phyloP scores from a whole-genome alignment of 2,888 invertebrate genomes.

The Chrysolina oricalcia region DNA sequence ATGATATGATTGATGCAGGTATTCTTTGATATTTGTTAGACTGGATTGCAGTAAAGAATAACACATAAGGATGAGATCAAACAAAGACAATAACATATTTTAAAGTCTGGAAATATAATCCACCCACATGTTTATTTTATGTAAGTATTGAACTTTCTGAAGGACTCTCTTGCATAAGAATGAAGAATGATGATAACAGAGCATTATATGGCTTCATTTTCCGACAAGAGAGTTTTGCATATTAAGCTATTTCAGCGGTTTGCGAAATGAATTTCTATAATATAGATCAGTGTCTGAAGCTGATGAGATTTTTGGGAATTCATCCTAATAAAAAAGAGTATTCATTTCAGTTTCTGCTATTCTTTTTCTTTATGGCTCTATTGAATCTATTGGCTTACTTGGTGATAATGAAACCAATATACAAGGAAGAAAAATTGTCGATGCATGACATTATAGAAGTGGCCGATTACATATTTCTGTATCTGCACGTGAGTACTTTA shows the following conservation, averaged over 20 bases:
- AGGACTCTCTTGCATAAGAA: no score
- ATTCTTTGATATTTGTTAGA: no score
- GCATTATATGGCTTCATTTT: background rate
- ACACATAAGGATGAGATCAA: no score
- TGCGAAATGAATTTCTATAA: background rate
- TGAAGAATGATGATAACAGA: no score
- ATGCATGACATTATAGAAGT: background rate
- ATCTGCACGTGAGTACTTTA: background rate
- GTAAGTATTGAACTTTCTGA: no score
- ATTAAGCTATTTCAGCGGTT: no score
- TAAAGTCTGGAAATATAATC: no score
- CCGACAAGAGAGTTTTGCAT: background rate
- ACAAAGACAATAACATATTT: no score
- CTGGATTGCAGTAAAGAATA: no score
- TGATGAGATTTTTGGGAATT: background rate
- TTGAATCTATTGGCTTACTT: background rate
- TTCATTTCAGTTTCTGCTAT: background rate
- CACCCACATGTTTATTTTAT: no score
- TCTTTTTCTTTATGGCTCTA: background rate
- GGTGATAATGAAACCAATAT: background rate
- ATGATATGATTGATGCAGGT: no score
- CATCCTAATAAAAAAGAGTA: background rate
- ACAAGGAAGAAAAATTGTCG: background rate
- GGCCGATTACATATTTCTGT: background rate
- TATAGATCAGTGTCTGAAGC: background rate